These are phyloP conservation scores for Rostratula benghalensis DNA, from an alignment of 2,113 vertebrate species.

Conservation along the genomic window DNA sequence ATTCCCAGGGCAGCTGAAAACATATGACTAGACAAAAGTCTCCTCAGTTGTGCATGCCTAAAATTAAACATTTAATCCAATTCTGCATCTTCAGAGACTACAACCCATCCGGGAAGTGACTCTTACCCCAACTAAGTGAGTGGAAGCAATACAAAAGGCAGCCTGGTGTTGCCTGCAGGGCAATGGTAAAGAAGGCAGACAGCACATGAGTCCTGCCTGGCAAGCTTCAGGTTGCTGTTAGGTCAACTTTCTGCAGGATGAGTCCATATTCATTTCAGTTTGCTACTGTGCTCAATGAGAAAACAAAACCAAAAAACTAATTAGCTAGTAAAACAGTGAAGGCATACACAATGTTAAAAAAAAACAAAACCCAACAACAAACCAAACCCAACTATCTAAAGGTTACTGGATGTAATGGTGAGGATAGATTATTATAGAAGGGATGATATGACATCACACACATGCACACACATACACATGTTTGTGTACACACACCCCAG, in stretches of 20 bases:
- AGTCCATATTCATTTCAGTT: not conserved
- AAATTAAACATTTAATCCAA: conserved; percentile 8
- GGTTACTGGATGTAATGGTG: not conserved
- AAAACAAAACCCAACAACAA: not conserved
- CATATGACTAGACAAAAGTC: not conserved
- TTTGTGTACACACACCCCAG: not conserved
- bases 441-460: not conserved
- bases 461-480: not conserved
- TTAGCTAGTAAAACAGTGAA: not conserved
- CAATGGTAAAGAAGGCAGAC: not conserved
- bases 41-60: not conserved
- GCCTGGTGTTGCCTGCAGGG: not conserved
- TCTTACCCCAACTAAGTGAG: not conserved
- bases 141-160: not conserved
- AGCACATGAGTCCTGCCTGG: not conserved
- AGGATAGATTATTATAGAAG: not conserved
- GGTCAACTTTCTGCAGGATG: not conserved
- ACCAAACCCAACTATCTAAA: not conserved
- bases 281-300: not conserved
- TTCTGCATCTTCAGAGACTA: not conserved
- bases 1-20: not conserved
- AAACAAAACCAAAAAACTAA: not conserved
- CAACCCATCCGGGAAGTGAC: not conserved
- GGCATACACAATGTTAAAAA: not conserved
- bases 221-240: not conserved